phyloP scores from a whole-genome alignment of 1,140 invertebrate genomes.

The roundworm (Caenorhabditis elegans) region DNA sequence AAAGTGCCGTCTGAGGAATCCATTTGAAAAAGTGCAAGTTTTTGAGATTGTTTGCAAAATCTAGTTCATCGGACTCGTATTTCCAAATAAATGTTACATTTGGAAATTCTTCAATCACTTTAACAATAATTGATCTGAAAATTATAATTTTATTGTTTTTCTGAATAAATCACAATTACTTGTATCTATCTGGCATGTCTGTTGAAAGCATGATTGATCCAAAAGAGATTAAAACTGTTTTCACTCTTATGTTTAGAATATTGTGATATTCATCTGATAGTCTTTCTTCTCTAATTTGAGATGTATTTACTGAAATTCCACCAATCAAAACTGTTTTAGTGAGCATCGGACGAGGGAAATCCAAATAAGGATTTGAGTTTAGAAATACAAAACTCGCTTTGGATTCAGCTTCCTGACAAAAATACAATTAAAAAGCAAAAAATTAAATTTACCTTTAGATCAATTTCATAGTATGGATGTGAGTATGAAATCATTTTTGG shows the following conservation, averaged over 20 bases:
- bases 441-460: background rate
- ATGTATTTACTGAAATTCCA: slow-evolving; percentile 32
- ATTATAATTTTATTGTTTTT: background rate
- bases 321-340: slow-evolving; percentile 42
- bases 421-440: background rate
- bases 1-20: slow-evolving; percentile 43
- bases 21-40: slow-evolving; percentile 44
- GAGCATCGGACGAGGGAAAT: slow-evolving; percentile 20
- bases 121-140: background rate
- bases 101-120: background rate
- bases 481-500: background rate
- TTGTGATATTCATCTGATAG: background rate
- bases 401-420: background rate
- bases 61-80: slow-evolving; percentile 31
- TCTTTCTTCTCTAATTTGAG: background rate
- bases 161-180: background rate
- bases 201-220: slow-evolving; percentile 42
- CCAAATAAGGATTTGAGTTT: slow-evolving; percentile 37
- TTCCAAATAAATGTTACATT: slow-evolving; percentile 50
- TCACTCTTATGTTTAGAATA: background rate
- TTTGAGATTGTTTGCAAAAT: background rate
- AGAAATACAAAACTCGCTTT: slow-evolving; percentile 18
- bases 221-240: slow-evolving; percentile 48
- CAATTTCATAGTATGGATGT: background rate
- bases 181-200: slow-evolving; percentile 39